Conservation (phyloP, 1,140 invertebrate species). For the Caenorhabditis brenneri region DNA sequence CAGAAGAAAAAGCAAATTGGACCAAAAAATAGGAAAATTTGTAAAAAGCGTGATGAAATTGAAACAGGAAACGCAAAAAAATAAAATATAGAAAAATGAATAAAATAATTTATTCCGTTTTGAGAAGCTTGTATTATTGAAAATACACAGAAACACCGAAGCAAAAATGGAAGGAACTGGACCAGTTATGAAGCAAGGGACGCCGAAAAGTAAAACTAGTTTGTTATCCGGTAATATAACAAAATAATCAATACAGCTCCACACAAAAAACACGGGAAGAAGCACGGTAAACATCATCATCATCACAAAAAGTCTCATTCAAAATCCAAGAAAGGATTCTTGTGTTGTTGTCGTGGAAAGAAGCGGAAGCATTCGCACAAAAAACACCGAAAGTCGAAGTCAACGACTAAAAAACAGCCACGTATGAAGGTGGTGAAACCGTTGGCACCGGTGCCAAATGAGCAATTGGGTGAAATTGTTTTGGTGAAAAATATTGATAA, state of each 20-base stretch:
- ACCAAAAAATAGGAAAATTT: too few relatives aligned
- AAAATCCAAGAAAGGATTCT: background rate
- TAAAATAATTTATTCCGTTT: too few relatives aligned
- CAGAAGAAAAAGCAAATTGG: background rate
- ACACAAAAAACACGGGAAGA: background rate
- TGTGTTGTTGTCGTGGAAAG: constrained; percentile 25
- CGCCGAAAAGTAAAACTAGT: background rate
- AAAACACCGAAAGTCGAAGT: background rate
- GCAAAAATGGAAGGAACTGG: background rate
- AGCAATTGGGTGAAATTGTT: constrained; percentile 30
- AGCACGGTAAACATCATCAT: background rate
- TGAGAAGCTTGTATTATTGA: too few relatives aligned
- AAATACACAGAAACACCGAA: background rate
- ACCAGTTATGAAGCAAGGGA: background rate
- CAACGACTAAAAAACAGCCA: background rate
- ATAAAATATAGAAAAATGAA: too few relatives aligned
- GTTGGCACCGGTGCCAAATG: constrained; percentile 2
- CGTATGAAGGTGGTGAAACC: background rate
- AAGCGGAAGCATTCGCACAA: background rate
- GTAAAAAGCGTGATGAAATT: too few relatives aligned
- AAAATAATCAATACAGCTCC: background rate
- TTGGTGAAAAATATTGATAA: constrained; percentile 26
- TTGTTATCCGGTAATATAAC: too few relatives aligned
- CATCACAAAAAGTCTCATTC: background rate
- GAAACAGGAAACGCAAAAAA: too few relatives aligned